Conservation (phyloP, 2,797 vertebrate genomes). For the Eulemur mongoz region DNA sequence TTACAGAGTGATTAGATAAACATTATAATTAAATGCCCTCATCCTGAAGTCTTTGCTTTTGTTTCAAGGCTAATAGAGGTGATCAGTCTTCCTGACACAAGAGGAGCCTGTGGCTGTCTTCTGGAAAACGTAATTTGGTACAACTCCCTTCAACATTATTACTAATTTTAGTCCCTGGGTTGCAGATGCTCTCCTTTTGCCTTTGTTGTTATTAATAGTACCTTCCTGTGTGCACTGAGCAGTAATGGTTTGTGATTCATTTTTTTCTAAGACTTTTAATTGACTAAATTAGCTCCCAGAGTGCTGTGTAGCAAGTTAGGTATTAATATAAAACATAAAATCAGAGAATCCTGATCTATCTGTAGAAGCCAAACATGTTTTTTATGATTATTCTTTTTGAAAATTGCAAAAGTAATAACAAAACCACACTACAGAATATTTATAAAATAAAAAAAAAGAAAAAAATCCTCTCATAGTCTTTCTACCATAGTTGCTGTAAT, state of each 20-base stretch:
- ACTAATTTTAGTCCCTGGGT: constrained; percentile 54
- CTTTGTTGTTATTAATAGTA: constrained; percentile 64
- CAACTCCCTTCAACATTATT: background rate
- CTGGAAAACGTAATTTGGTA: constrained; percentile 32
- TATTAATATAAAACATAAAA: constrained; percentile 33
- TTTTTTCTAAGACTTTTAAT: constrained; percentile 53
- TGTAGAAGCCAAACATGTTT: constrained; percentile 28
- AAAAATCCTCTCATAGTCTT: background rate
- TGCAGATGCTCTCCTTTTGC: constrained; percentile 58
- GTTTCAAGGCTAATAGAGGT: constrained; percentile 60
- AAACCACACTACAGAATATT: background rate
- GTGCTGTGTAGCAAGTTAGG: background rate
- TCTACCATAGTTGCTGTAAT: background rate
- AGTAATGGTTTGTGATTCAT: constrained; percentile 39
- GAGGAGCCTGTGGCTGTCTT: constrained; percentile 41
- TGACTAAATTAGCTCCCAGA: constrained; percentile 58
- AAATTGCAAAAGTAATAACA: constrained; percentile 29
- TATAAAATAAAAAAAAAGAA: constrained; percentile 19
- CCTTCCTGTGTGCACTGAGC: constrained; percentile 33
- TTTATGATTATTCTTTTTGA: background rate
- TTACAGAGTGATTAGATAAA: constrained; percentile 62
- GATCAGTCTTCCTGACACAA: background rate
- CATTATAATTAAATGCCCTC: constrained; percentile 63
- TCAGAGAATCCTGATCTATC: constrained; percentile 16
- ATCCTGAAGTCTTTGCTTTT: constrained; percentile 53